Evolutionary conservation across 2,888 invertebrate genomes (phyloP).

Genomic region (Amblyjoppa fuscipennis): DNA sequence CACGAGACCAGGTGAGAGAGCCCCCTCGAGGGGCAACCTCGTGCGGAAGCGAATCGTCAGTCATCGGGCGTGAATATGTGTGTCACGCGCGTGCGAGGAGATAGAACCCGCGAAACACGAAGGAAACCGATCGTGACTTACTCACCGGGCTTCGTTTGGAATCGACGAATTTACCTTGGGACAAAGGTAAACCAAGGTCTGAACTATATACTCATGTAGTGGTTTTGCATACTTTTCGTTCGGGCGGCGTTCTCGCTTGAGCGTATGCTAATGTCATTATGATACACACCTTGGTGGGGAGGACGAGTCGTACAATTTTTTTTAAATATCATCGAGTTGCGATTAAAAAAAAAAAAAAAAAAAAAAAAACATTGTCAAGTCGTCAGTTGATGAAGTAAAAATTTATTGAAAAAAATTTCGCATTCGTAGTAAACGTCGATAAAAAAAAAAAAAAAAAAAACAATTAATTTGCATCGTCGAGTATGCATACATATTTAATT

Average conservation of each 20-base stretch:
- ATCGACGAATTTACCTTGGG: conserved; percentile 60
- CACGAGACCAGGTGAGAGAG: background rate
- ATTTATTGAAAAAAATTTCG: background rate
- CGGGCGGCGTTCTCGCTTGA: conserved; percentile 13
- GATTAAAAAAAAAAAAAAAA: too few species aligned
- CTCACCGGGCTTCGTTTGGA: conserved; percentile 37
- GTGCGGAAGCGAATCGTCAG: conserved; percentile 46
- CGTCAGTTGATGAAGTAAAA: background rate
- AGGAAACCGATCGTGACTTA: conserved; percentile 44
- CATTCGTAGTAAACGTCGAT: background rate
- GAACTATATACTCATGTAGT: conserved; percentile 38
- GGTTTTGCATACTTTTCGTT: conserved; percentile 33
- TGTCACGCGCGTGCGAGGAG: conserved; percentile 62
- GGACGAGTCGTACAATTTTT: conserved; percentile 40
- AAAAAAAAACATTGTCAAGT: background rate
- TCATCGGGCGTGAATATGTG: conserved; percentile 49
- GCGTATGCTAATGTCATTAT: conserved; percentile 59
- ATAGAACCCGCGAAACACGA: conserved; percentile 24
- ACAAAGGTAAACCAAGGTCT: conserved; percentile 59
- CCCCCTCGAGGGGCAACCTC: conserved; percentile 31
- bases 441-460: background rate
- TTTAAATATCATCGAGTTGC: conserved; percentile 14
- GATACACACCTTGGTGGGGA: conserved; percentile 43
- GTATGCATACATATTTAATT: background rate
- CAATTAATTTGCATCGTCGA: background rate